These are phyloP conservation scores for Pollicipes pollicipes DNA, from an alignment of 1,140 invertebrate species.

Conservation along the genomic window DNA sequence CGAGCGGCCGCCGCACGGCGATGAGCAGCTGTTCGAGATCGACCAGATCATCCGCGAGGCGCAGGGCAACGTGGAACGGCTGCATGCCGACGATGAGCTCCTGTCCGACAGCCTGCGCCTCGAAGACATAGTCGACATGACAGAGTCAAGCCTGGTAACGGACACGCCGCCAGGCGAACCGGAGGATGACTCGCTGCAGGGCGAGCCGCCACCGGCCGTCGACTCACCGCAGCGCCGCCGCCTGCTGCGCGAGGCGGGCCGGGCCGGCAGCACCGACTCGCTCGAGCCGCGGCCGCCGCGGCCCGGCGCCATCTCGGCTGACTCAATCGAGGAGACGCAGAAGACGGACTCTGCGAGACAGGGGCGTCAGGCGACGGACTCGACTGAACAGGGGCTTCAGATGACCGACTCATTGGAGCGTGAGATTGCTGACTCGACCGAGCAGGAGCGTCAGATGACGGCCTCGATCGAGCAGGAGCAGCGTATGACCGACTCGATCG, in stretches of 20 bases:
- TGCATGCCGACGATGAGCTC: slow-evolving; percentile 2
- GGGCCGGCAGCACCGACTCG: slow-evolving; percentile 28
- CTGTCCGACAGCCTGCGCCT: slow-evolving; percentile 16
- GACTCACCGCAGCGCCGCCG: slow-evolving; percentile 14
- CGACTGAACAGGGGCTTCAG: background rate
- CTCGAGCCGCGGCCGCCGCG: slow-evolving; percentile 28
- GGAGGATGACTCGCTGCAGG: background rate
- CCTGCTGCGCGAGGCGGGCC: slow-evolving; percentile 19
- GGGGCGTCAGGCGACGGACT: background rate
- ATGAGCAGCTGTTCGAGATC: slow-evolving; percentile 53
- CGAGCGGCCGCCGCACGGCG: slow-evolving; percentile 35
- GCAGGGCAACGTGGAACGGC: slow-evolving; percentile 39
- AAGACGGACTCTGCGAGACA: background rate
- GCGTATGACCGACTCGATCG: background rate
- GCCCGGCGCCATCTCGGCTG: slow-evolving; percentile 22
- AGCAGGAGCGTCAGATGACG: background rate
- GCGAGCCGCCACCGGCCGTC: background rate
- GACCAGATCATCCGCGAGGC: slow-evolving; percentile 52
- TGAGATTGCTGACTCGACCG: no score
- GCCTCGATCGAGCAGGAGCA: background rate
- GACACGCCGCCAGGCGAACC: slow-evolving; percentile 18
- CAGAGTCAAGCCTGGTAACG: slow-evolving; percentile 16
- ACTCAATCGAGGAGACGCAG: slow-evolving; percentile 24
- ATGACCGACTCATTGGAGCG: background rate
- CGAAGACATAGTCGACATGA: slow-evolving; percentile 16